phyloP scores from a whole-genome alignment of 2,113 vertebrate species.

The Vulpes lagopus region DNA sequence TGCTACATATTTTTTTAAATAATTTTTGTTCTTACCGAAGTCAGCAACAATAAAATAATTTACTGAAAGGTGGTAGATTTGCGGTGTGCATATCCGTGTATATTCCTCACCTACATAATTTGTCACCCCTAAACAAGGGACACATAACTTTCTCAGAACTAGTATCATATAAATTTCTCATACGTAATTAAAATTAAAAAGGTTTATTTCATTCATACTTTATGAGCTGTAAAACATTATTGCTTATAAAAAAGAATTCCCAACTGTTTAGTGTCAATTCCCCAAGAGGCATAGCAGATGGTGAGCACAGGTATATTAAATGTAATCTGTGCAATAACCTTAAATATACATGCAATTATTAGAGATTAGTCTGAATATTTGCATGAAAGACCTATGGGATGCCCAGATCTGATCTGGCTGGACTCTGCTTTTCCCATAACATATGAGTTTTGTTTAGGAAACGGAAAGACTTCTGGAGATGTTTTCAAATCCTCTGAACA shows the following conservation, averaged over 20 bases:
- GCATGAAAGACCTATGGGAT: background rate
- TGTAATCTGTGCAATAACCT: conserved; percentile 48
- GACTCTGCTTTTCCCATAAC: background rate
- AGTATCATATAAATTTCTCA: conserved; percentile 38
- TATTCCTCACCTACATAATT: background rate
- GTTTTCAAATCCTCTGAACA: background rate
- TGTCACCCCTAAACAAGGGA: background rate
- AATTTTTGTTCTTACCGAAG: conserved; percentile 23
- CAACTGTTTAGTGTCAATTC: conserved; percentile 56
- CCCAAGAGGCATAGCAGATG: conserved; percentile 63
- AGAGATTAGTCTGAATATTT: conserved; percentile 37
- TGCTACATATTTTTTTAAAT: background rate
- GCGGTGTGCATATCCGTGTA: background rate
- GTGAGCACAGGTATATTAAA: conserved; percentile 46
- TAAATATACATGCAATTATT: conserved; percentile 67
- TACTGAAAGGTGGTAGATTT: background rate
- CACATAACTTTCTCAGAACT: conserved; percentile 17
- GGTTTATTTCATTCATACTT: conserved; percentile 60
- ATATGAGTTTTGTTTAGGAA: background rate
- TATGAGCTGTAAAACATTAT: conserved; percentile 77
- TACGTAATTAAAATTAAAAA: conserved; percentile 71
- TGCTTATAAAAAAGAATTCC: conserved; percentile 68
- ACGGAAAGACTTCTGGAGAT: background rate
- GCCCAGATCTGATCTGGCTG: background rate
- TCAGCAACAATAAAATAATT: background rate